These are phyloP conservation scores for Lepetodrilus schrolli DNA, from an alignment of 2,888 invertebrate species.

Conservation along the genomic window DNA sequence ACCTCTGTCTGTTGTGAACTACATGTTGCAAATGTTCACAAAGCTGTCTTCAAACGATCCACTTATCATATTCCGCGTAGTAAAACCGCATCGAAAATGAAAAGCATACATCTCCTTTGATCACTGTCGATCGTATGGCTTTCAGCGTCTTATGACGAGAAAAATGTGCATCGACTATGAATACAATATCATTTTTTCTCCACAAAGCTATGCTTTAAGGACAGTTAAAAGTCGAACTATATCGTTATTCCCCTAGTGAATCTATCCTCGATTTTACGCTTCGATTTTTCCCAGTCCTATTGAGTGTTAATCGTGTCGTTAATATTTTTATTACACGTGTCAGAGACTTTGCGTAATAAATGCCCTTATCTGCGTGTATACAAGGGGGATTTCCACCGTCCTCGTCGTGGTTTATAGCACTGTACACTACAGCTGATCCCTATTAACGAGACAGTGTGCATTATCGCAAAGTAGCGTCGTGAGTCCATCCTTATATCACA, in stretches of 20 bases:
- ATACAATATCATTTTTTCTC: neutral
- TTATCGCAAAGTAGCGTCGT: neutral
- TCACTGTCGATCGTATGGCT: neutral
- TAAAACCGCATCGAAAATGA: slow-evolving; percentile 1
- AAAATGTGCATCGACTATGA: slow-evolving; percentile 7
- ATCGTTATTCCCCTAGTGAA: neutral
- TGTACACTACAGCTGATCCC: neutral
- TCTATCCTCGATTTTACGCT: neutral
- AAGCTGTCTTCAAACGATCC: neutral
- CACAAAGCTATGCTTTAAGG: neutral
- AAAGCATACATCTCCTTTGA: slow-evolving; percentile 6
- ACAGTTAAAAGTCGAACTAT: neutral
- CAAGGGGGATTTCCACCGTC: neutral
- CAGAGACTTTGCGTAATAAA: slow-evolving; percentile 24
- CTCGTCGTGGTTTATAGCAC: neutral
- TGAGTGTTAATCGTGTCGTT: slow-evolving; percentile 8
- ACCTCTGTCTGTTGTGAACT: too few species aligned
- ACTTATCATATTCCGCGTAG: neutral
- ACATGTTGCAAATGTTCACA: neutral
- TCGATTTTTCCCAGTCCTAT: slow-evolving; percentile 7
- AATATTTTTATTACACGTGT: slow-evolving; percentile 18
- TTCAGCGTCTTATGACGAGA: neutral
- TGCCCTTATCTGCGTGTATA: slow-evolving; percentile 4
- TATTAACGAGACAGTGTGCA: neutral
- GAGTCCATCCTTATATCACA: neutral